phyloP scores from a whole-genome alignment of 2,888 invertebrate genomes.

The Pollenia angustigena region DNA sequence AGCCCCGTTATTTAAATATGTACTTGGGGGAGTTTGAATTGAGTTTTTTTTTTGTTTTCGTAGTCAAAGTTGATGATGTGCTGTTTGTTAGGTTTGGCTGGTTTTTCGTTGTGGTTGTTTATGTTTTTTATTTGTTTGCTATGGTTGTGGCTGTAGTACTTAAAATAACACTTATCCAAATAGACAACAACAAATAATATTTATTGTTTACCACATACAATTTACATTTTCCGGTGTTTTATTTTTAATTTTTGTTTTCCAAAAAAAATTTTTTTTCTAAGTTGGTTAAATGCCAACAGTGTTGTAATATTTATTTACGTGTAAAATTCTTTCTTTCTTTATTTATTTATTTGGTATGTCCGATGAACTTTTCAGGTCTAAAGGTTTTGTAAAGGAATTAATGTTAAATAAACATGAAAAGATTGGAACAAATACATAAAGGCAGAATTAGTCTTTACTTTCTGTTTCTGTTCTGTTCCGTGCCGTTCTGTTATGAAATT shows the following conservation, averaged over 20 bases:
- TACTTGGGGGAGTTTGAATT: constrained; percentile 23
- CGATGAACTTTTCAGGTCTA: constrained; percentile 26
- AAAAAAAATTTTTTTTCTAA: constrained; percentile 24
- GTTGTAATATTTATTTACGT: constrained; percentile 53
- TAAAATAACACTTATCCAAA: constrained; percentile 65
- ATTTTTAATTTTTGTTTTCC: constrained; percentile 14
- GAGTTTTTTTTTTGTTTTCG: constrained; percentile 3
- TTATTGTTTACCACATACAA: constrained; percentile 69
- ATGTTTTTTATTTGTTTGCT: constrained; percentile 33
- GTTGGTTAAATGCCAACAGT: constrained; percentile 48
- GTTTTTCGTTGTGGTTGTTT: constrained; percentile 11
- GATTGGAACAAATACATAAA: constrained; percentile 3
- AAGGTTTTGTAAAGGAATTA: constrained; percentile 33
- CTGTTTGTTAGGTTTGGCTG: constrained; percentile 26
- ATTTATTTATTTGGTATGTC: constrained; percentile 18
- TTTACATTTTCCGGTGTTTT: constrained; percentile 66
- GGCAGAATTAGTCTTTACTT: too few relatives aligned
- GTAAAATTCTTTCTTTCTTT: constrained; percentile 32
- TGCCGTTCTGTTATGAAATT: too few relatives aligned
- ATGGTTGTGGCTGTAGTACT: constrained; percentile 55
- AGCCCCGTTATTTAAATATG: constrained; percentile 10
- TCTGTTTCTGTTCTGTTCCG: too few relatives aligned
- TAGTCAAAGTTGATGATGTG: constrained; percentile 42
- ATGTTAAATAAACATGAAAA: constrained; percentile 61
- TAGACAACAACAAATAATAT: constrained; percentile 65